These are phyloP conservation scores for Syngnathus acus DNA, from an alignment of 2,797 vertebrate genomes.

Conservation along the genomic window DNA sequence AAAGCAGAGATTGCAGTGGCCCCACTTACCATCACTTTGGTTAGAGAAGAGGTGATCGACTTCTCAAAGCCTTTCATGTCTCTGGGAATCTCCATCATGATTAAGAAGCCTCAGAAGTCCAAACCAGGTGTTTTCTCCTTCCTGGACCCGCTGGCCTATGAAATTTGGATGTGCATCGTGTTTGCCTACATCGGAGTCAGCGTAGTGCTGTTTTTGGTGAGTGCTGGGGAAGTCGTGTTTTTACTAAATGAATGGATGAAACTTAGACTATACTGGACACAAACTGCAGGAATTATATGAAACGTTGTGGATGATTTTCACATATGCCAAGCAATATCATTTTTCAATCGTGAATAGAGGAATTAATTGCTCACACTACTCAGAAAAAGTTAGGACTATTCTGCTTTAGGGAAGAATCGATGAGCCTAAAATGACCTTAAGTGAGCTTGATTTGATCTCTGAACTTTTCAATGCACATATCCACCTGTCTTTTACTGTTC, in stretches of 20 bases:
- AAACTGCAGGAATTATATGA: not conserved
- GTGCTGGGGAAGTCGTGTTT: conserved; percentile 13
- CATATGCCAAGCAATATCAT: not conserved
- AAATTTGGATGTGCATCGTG: conserved; percentile 99
- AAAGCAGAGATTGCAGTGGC: conserved; percentile 99
- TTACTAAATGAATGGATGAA: too few species aligned
- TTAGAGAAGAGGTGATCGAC: conserved; percentile 98
- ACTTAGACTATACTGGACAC: not conserved
- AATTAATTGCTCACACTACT: not conserved
- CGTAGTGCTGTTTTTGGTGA: conserved; percentile 95
- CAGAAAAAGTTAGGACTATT: too few species aligned
- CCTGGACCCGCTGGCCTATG: conserved; percentile 95
- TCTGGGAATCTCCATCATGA: conserved; percentile 98
- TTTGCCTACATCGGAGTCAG: conserved; percentile 99
- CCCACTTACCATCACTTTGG: conserved; percentile 95
- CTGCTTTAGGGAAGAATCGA: too few species aligned
- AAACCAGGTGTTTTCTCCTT: conserved; percentile 98
- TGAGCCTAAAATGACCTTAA: too few species aligned
- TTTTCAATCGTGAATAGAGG: not conserved
- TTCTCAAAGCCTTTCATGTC: conserved; percentile 99
- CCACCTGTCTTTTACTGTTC: too few species aligned
- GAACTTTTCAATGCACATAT: too few species aligned
- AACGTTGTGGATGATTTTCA: not conserved
- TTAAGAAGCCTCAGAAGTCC: conserved; percentile 98
- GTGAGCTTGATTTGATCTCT: too few species aligned